A percentile compares a stretch with the other conserved stretches of the same genome.
Evolutionary conservation across 2,113 vertebrate species (phyloP).

Genomic region (Ptilorrhoa leucosticta): DNA sequence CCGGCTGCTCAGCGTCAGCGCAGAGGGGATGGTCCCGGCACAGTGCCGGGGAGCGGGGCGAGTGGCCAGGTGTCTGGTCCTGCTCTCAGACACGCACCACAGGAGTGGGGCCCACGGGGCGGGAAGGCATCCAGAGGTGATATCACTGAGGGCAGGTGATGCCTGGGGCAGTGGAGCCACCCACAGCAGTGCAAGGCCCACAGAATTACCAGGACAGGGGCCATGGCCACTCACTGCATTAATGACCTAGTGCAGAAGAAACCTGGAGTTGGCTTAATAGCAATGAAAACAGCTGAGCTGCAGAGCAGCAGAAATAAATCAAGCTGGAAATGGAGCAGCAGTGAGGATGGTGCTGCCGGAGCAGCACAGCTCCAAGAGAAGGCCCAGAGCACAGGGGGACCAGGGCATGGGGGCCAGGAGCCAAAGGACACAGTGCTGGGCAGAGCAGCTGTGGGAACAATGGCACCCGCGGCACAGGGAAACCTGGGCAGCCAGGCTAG

Average conservation of each 20-base stretch:
- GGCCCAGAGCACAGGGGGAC: background rate
- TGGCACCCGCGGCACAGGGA: fast-evolving
- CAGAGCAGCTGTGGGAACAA: fast-evolving
- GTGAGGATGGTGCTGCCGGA: background rate
- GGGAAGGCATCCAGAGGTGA: fast-evolving
- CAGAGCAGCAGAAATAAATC: slow-evolving; percentile 66
- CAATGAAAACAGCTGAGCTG: slow-evolving; percentile 44
- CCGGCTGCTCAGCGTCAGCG: fast-evolving
- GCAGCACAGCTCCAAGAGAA: background rate
- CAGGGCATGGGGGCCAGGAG: background rate
- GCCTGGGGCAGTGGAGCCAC: fast-evolving
- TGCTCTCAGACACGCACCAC: background rate
- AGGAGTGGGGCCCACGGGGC: background rate
- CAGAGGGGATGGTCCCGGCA: fast-evolving
- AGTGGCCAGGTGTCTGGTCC: background rate
- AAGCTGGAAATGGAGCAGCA: slow-evolving; percentile 50
- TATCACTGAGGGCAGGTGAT: background rate
- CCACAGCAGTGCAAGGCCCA: background rate
- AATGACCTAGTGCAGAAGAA: slow-evolving; percentile 14
- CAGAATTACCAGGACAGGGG: background rate
- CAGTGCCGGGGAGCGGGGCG: fast-evolving
- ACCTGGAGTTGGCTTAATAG: background rate
- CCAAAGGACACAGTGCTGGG: background rate
- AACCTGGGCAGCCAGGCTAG: background rate
- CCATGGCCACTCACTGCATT: background rate